phyloP scores from a whole-genome alignment of 2,797 vertebrate species.

The Eutrigla gurnardus region DNA sequence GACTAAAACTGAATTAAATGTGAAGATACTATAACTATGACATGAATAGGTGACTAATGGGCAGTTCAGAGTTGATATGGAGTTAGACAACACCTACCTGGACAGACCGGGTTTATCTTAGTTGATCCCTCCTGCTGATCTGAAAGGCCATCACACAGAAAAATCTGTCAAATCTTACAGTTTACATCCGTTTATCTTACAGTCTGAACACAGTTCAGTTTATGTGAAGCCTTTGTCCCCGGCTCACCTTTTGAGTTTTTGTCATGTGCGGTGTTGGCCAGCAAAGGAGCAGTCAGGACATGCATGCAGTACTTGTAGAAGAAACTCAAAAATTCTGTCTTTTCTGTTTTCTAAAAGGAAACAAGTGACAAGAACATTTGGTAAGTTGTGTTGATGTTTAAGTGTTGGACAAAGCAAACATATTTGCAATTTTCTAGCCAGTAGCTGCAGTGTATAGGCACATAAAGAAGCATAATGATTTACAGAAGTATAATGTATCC shows the following conservation, averaged over 20 bases:
- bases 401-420: not conserved
- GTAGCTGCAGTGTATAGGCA: too few species aligned
- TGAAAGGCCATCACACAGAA: slow-evolving; percentile 62
- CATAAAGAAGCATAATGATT: not conserved
- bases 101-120: slow-evolving; percentile 93
- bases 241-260: slow-evolving; percentile 90
- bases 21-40: not conserved
- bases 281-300: slow-evolving; percentile 95
- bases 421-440: not conserved
- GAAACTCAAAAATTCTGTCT: slow-evolving; percentile 98
- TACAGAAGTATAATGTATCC: not conserved
- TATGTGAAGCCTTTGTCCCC: not conserved
- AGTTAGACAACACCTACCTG: slow-evolving; percentile 82
- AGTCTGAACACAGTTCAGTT: not conserved
- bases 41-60: not conserved
- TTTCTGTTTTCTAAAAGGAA: slow-evolving; percentile 94
- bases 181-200: not conserved
- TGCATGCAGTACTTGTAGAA: slow-evolving; percentile 99
- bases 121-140: slow-evolving; percentile 90
- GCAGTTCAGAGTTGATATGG: not conserved
- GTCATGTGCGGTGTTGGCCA: slow-evolving; percentile 96
- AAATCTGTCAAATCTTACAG: not conserved
- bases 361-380: not conserved
- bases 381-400: not conserved
- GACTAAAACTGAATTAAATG: not conserved